Conservation (phyloP, 1,140 invertebrate species). For the Aplysia californica region DNA sequence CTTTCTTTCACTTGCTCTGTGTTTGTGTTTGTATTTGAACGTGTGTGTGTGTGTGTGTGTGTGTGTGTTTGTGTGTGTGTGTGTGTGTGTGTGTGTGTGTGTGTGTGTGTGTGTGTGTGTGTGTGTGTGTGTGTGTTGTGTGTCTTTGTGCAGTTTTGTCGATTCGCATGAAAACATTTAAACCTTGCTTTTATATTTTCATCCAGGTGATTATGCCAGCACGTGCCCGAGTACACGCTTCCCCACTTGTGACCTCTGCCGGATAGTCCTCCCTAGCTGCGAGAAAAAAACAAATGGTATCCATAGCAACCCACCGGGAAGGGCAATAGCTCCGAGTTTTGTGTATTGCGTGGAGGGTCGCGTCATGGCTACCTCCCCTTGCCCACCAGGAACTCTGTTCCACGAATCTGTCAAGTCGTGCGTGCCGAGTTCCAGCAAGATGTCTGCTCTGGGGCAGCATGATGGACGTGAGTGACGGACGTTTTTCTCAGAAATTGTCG, state of each 20-base stretch:
- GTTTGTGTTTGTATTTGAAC: too few species aligned
- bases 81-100: too few species aligned
- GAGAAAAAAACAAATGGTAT: constrained; percentile 21
- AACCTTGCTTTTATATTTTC: too few species aligned
- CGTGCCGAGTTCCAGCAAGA: too few species aligned
- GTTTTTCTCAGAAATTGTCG: too few species aligned
- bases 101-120: too few species aligned
- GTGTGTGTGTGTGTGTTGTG: too few species aligned
- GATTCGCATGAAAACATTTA: too few species aligned
- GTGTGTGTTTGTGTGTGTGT: too few species aligned
- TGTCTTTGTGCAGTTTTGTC: not conserved
- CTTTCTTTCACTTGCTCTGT: not conserved
- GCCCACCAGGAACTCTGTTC: constrained; percentile 15
- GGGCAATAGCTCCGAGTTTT: constrained; percentile 14
- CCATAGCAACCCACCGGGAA: constrained; percentile 24
- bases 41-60: too few species aligned
- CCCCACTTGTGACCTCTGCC: constrained; percentile 18
- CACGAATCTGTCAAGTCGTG: constrained; percentile 27
- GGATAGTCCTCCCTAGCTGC: constrained; percentile 21
- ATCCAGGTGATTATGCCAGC: constrained; percentile 27
- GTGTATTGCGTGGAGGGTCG: constrained; percentile 32
- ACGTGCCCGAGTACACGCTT: constrained; percentile 22
- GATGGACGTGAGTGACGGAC: too few species aligned
- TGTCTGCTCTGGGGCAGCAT: too few species aligned
- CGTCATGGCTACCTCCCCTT: constrained; percentile 21